A percentile compares a stretch with the other conserved stretches of the same genome.
These are phyloP conservation scores for Cheilosia vulpina DNA, from an alignment of 2,888 invertebrate species.

Conservation along the genomic window DNA sequence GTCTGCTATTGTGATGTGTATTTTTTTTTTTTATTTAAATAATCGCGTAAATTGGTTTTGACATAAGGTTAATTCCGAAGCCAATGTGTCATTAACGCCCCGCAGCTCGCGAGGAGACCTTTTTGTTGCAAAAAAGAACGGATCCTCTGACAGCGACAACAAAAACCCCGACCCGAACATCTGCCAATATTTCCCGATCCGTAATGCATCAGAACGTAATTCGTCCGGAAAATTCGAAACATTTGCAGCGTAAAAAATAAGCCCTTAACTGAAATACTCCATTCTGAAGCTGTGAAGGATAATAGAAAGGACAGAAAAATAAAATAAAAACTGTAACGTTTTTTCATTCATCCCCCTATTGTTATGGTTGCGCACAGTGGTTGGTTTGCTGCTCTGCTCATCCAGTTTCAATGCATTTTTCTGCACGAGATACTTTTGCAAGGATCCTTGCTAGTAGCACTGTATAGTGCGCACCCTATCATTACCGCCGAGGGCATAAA, in stretches of 20 bases:
- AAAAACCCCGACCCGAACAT: constrained; percentile 55
- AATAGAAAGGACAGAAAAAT: constrained; percentile 58
- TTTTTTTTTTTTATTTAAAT: constrained; percentile 53
- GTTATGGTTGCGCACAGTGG: constrained; percentile 19
- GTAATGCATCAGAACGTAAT: constrained; percentile 70
- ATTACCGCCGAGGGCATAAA: constrained; percentile 81
- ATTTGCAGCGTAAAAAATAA: constrained; percentile 62
- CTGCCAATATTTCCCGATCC: constrained; percentile 71
- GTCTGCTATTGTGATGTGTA: constrained; percentile 4
- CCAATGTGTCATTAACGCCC: constrained; percentile 73
- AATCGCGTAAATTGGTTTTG: constrained; percentile 74
- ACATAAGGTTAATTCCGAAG: constrained; percentile 72
- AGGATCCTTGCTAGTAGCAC: neutral
- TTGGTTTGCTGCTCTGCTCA: constrained; percentile 1
- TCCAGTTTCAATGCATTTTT: constrained; percentile 44
- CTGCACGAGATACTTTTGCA: constrained; percentile 41
- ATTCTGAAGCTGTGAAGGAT: constrained; percentile 40
- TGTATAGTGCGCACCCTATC: constrained; percentile 78
- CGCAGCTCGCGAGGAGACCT: constrained; percentile 54
- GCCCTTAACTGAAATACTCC: constrained; percentile 50
- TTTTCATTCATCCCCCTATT: constrained; percentile 60
- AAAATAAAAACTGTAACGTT: constrained; percentile 61
- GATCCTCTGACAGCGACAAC: constrained; percentile 34
- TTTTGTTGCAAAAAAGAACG: constrained; percentile 12
- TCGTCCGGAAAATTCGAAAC: constrained; percentile 72